phyloP scores from a whole-genome alignment of 2,888 invertebrate genomes.

The Drosophila helvetica region DNA sequence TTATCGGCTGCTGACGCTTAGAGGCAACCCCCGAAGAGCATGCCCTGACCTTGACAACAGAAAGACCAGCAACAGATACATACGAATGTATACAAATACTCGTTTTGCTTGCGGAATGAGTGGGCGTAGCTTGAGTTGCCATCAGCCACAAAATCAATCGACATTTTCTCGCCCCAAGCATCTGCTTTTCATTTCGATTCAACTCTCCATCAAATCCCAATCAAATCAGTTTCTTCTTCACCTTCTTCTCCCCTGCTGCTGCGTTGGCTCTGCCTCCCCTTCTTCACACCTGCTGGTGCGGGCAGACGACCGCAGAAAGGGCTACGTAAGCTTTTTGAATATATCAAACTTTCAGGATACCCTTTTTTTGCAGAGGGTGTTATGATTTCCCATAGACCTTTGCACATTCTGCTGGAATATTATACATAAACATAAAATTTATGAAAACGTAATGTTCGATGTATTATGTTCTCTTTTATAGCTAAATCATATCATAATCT shows the following conservation, averaged over 20 bases:
- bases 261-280: neutral
- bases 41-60: slow-evolving; percentile 70
- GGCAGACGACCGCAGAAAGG: neutral
- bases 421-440: neutral
- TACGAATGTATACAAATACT: slow-evolving; percentile 23
- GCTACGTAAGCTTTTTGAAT: slow-evolving; percentile 67
- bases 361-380: slow-evolving; percentile 2
- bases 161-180: slow-evolving; percentile 27
- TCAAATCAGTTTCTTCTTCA: neutral
- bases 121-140: slow-evolving; percentile 6
- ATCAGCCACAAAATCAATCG: slow-evolving; percentile 12
- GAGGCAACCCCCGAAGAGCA: slow-evolving; percentile 67
- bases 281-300: slow-evolving; percentile 1
- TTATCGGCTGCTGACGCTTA: slow-evolving; percentile 52
- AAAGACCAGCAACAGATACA: slow-evolving; percentile 36
- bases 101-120: slow-evolving; percentile 4
- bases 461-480: slow-evolving; percentile 12
- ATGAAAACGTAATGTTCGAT: too few relatives aligned
- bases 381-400: slow-evolving; percentile 14
- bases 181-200: slow-evolving; percentile 28
- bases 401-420: neutral
- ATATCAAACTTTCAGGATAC: slow-evolving; percentile 50
- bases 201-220: slow-evolving; percentile 13
- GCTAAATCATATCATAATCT: neutral
- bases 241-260: neutral